These are phyloP conservation scores for Aix galericulata DNA, from an alignment of 2,113 vertebrate species.

Conservation along the genomic window DNA sequence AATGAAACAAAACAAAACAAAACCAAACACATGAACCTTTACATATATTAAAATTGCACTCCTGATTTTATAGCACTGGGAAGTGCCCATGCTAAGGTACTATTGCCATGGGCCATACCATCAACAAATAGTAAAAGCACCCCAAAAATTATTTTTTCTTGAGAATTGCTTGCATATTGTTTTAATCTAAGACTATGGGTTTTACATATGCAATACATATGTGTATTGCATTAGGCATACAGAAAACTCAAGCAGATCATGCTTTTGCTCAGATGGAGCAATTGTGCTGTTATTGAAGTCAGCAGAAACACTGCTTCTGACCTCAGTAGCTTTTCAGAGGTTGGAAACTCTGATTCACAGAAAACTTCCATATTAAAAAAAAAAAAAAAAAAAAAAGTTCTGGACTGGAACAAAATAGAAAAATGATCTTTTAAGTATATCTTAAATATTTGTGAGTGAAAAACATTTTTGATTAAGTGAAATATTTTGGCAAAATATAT, in stretches of 20 bases:
- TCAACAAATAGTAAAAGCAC: neutral
- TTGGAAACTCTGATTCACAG: neutral
- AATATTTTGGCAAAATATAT: neutral
- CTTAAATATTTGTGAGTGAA: neutral
- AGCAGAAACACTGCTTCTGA: neutral
- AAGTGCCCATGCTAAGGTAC: neutral
- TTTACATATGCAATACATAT: neutral
- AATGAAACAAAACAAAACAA: neutral
- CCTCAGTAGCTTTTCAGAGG: neutral
- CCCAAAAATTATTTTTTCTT: neutral
- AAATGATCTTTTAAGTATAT: neutral
- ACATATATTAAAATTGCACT: slow-evolving; percentile 48
- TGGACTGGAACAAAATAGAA: neutral
- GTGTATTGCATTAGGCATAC: neutral
- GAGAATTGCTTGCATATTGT: neutral
- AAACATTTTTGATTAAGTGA: neutral
- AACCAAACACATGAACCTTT: neutral
- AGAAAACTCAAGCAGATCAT: neutral
- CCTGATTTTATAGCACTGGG: slow-evolving; percentile 5
- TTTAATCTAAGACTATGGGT: neutral
- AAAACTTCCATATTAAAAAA: neutral
- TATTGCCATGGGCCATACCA: neutral
- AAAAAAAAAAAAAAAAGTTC: neutral
- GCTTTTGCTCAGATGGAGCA: neutral
- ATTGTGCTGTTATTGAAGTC: neutral